Conservation (phyloP, 2,888 invertebrate genomes). For the Parascotia fuliginaria region DNA sequence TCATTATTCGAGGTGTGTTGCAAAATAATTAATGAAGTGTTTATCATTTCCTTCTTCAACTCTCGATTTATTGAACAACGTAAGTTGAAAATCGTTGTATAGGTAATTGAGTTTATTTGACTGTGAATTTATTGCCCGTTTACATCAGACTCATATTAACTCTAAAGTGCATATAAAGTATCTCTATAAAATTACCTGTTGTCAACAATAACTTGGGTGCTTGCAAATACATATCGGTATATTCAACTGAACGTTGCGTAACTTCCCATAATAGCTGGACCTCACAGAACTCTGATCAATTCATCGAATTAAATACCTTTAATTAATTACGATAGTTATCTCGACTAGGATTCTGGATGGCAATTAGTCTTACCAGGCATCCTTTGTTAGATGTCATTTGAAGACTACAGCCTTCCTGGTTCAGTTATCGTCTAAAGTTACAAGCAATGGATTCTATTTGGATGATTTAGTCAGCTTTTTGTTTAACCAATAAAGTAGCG, state of each 20-base stretch:
- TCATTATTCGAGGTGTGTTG: constrained; percentile 29
- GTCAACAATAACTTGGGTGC: constrained; percentile 25
- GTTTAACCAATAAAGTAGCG: neutral
- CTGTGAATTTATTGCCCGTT: too few relatives aligned
- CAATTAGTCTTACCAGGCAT: constrained; percentile 66
- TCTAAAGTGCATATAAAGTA: neutral
- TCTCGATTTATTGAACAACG: neutral
- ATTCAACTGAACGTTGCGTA: constrained; percentile 29
- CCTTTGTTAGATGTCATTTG: constrained; percentile 56
- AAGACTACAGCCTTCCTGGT: constrained; percentile 49
- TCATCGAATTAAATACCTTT: constrained; percentile 71
- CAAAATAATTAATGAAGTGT: constrained; percentile 17
- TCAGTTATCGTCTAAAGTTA: constrained; percentile 38
- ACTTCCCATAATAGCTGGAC: constrained; percentile 50
- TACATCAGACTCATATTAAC: neutral
- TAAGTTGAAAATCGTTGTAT: neutral
- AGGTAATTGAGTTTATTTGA: too few relatives aligned
- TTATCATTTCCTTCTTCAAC: neutral
- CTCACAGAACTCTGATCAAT: constrained; percentile 70
- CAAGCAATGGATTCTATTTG: constrained; percentile 24
- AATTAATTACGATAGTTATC: constrained; percentile 80
- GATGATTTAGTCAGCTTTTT: constrained; percentile 23
- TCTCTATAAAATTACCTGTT: constrained; percentile 2
- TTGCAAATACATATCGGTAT: constrained; percentile 16
- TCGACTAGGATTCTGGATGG: constrained; percentile 52